These are phyloP conservation scores for Tapirus terrestris DNA, from an alignment of 2,113 vertebrate species.

Conservation along the genomic window DNA sequence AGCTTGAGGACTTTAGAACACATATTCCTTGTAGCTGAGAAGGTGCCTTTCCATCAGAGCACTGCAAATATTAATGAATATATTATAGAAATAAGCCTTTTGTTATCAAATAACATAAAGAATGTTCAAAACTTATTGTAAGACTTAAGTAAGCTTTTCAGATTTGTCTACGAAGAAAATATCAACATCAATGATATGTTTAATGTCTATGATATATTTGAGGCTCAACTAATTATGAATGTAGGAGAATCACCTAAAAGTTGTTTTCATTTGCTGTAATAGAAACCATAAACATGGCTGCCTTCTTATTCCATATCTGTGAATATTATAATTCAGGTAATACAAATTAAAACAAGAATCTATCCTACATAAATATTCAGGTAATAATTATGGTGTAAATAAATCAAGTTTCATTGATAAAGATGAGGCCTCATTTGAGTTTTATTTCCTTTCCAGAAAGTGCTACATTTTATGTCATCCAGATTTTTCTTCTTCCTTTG, in stretches of 20 bases:
- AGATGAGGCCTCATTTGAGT: constrained; percentile 2
- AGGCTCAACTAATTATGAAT: background rate
- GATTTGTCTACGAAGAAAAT: constrained; percentile 9
- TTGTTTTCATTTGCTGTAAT: background rate
- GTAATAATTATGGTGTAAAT: background rate
- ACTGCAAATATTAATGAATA: constrained; percentile 17
- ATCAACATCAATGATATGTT: background rate
- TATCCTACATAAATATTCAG: constrained; percentile 3
- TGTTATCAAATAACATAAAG: background rate
- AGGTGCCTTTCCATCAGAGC: background rate
- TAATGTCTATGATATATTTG: background rate
- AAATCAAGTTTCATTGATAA: background rate
- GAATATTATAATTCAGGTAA: constrained; percentile 1
- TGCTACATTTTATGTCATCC: background rate
- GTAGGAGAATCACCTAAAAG: background rate
- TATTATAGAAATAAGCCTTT: constrained; percentile 35
- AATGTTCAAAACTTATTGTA: background rate
- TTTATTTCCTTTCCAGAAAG: constrained; percentile 36
- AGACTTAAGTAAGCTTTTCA: background rate
- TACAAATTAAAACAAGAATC: constrained; percentile 31
- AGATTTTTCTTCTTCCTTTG: constrained; percentile 28
- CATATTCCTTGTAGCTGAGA: background rate
- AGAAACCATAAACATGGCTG: background rate
- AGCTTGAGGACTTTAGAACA: constrained; percentile 35
- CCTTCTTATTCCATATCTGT: constrained; percentile 5